phyloP scores from a whole-genome alignment of 2,888 invertebrate species.

The Chorisops tibialis region DNA sequence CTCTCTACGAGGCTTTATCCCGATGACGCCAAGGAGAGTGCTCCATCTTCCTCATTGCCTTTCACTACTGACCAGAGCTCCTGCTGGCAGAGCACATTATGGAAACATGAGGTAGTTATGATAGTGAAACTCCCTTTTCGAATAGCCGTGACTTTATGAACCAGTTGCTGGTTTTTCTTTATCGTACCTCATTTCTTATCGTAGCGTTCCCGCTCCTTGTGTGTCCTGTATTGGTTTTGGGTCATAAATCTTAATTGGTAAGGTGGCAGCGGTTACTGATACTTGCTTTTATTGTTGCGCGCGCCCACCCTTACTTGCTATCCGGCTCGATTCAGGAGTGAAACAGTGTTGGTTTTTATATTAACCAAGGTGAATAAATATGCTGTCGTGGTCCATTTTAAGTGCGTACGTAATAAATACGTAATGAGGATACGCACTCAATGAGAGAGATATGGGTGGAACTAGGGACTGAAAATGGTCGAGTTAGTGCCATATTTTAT shows the following conservation, averaged over 20 bases:
- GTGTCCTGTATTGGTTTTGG: conserved; percentile 29
- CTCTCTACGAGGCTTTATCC: too few species aligned
- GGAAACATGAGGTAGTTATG: conserved; percentile 6
- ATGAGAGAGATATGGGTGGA: neutral
- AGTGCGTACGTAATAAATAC: conserved; percentile 34
- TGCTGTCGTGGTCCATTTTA: conserved; percentile 29
- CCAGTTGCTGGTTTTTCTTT: conserved; percentile 13
- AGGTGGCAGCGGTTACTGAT: conserved; percentile 32
- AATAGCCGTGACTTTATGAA: conserved; percentile 22
- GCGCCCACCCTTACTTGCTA: neutral
- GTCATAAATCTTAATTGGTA: conserved; percentile 34
- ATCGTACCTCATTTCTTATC: conserved; percentile 2
- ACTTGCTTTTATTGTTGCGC: conserved; percentile 25
- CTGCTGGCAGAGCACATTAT: neutral
- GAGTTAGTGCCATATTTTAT: conserved; percentile 29
- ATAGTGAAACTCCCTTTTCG: neutral
- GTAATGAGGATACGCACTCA: conserved; percentile 29
- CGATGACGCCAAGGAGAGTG: too few species aligned
- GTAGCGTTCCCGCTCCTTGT: neutral
- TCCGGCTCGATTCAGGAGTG: neutral
- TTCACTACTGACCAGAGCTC: too few species aligned
- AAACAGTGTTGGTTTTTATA: conserved; percentile 28
- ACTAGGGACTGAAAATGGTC: conserved; percentile 15
- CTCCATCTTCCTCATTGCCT: too few species aligned
- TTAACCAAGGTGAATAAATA: conserved; percentile 34